These are phyloP conservation scores for Pantherophis vulpinus DNA, from an alignment of 2,797 vertebrate species.

Conservation along the genomic window DNA sequence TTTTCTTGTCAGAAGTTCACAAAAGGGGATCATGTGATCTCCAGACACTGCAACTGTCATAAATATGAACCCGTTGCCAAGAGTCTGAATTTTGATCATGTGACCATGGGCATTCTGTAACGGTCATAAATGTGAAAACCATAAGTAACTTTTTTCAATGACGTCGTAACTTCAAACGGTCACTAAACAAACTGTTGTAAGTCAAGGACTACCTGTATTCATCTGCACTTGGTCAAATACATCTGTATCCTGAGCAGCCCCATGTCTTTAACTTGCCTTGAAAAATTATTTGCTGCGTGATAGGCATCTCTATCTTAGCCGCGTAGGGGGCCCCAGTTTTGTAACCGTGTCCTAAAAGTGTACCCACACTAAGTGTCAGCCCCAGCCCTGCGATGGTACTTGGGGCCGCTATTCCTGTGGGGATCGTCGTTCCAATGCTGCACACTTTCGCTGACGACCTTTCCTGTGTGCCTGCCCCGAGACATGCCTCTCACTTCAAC, in stretches of 20 bases:
- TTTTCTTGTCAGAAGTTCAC: not conserved
- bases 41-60: not conserved
- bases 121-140: not conserved
- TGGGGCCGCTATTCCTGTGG: too few relatives aligned
- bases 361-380: not conserved
- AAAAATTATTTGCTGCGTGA: not conserved
- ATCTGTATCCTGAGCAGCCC: not conserved
- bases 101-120: not conserved
- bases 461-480: too few relatives aligned
- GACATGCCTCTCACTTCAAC: too few relatives aligned
- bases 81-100: not conserved
- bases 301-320: not conserved
- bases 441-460: too few relatives aligned
- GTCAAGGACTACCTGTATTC: not conserved
- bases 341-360: not conserved
- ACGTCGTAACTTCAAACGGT: not conserved
- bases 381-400: too few relatives aligned
- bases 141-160: not conserved
- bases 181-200: not conserved
- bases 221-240: not conserved
- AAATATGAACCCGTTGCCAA: not conserved
- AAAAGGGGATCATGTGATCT: not conserved
- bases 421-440: too few relatives aligned
- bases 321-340: not conserved
- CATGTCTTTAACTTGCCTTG: not conserved